Base-by-base conservation (phyloP, 2,888 invertebrate species). In the Drosophila longiperda region DNA sequence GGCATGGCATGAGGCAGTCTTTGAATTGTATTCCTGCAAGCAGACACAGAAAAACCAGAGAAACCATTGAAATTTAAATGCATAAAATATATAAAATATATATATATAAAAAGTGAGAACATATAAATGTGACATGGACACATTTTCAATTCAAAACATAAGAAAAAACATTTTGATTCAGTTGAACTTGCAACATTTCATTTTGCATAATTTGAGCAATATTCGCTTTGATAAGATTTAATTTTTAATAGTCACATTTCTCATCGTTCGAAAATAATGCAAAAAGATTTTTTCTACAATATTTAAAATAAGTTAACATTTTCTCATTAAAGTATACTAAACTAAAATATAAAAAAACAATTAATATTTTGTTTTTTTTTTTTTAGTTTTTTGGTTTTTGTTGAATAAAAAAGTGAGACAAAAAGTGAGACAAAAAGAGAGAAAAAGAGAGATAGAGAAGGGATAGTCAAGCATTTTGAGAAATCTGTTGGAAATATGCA, bases 1-100 rank as follows among this genome's bases (percentile, higher is more conserved):
- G 82, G 93, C 91, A 82, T 92, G 92, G 89, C 93, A 92, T 91
- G 93, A 91, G 87, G 93, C 93, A 92, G 92, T 93, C 91, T 92
- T 93, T 84, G 93, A 84, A 90, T 93, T 92, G 82, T 92, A 92
- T 90, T 92, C 91, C 93, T 93, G 76, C 5, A 90, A 78, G 32
- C 3, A 36, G 36, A 36, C 8, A 32, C n/a, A 50, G 34, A 34
- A 12, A 12, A 34, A 12, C 12, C 15, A 34, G 5, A 7, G 45
- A 45, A 45, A 45, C 45, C 45, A 45, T 45, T 45, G 8, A 45
- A 23, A 45, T 36, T 7, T 36, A 36, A 1, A 15, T 36, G 3
- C 7, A 2, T 20, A 45, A 6, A 20, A 6, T 26, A 23, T 23
- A 23, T 23, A 23, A 23, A 12, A 34, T 34, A 36, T 7, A 15